phyloP scores from a whole-genome alignment of 2,888 invertebrate genomes.

The Leptogaster cylindrica region DNA sequence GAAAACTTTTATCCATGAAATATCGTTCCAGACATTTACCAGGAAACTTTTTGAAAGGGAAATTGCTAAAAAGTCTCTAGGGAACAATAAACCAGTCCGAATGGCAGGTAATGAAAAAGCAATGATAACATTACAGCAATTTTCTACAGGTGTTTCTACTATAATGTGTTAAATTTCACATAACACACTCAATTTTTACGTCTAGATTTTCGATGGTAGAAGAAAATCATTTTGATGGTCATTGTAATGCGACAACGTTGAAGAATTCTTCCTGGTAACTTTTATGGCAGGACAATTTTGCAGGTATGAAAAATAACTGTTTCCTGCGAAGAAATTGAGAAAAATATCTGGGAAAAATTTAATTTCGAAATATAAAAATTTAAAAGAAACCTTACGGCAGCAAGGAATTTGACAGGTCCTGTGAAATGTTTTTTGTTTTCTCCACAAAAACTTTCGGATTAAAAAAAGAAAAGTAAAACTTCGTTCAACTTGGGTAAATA shows the following conservation, averaged over 20 bases:
- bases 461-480: too few relatives aligned
- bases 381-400: too few relatives aligned
- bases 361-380: too few relatives aligned
- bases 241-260: neutral
- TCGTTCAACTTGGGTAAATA: too few relatives aligned
- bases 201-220: neutral
- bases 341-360: too few relatives aligned
- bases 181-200: neutral
- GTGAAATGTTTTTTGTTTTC: too few relatives aligned
- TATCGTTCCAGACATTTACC: neutral
- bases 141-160: neutral
- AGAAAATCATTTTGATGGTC: neutral
- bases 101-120: neutral
- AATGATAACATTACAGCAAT: neutral
- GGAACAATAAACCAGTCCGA: neutral
- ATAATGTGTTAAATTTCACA: neutral
- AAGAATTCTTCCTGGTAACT: neutral
- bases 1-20: too few relatives aligned
- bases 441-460: too few relatives aligned
- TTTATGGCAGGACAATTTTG: constrained; percentile 4
- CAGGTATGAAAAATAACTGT: constrained; percentile 8
- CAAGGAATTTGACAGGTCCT: too few relatives aligned
- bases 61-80: too few relatives aligned
- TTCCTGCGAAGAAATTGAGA: too few relatives aligned
- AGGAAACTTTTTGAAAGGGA: neutral